Conservation (phyloP, 2,797 vertebrate species). For the Sebastes melanostomus region DNA sequence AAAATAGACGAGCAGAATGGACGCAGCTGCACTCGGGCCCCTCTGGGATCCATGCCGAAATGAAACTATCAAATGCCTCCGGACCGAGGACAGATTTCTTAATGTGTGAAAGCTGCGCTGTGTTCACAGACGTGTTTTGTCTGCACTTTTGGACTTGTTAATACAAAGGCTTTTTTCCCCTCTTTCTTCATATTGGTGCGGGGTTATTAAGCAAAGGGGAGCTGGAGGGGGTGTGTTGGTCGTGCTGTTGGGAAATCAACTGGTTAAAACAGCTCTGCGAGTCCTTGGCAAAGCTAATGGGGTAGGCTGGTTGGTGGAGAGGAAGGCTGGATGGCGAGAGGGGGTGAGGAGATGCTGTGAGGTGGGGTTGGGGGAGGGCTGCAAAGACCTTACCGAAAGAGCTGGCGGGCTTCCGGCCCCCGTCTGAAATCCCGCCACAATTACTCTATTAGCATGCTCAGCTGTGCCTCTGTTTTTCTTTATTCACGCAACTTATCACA, state of each 20-base stretch:
- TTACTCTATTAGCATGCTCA: conserved; percentile 81
- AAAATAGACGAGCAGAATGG: conserved; percentile 74
- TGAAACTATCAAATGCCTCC: conserved; percentile 79
- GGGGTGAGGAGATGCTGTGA: conserved; percentile 33
- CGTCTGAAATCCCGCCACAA: conserved; percentile 70
- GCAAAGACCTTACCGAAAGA: conserved; percentile 42
- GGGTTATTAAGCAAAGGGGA: conserved; percentile 35
- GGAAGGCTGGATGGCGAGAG: conserved; percentile 16
- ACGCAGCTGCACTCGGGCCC: conserved; percentile 76
- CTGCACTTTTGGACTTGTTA: conserved; percentile 66
- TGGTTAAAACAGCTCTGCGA: conserved; percentile 60
- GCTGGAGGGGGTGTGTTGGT: conserved; percentile 21
- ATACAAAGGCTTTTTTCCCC: conserved; percentile 37
- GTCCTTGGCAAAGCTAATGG: conserved; percentile 49
- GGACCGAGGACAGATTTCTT: conserved; percentile 79
- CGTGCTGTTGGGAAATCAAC: conserved; percentile 56
- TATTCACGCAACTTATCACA: conserved; percentile 73
- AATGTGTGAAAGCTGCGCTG: conserved; percentile 77
- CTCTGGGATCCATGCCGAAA: conserved; percentile 74
- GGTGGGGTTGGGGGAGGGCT: background rate
- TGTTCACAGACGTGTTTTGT: conserved; percentile 79
- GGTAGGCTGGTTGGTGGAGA: conserved; percentile 31
- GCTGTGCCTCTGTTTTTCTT: conserved; percentile 73
- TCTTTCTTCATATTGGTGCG: conserved; percentile 32
- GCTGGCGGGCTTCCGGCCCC: conserved; percentile 58